Conservation (phyloP, 2,888 invertebrate genomes). For the Pteria penguin region DNA sequence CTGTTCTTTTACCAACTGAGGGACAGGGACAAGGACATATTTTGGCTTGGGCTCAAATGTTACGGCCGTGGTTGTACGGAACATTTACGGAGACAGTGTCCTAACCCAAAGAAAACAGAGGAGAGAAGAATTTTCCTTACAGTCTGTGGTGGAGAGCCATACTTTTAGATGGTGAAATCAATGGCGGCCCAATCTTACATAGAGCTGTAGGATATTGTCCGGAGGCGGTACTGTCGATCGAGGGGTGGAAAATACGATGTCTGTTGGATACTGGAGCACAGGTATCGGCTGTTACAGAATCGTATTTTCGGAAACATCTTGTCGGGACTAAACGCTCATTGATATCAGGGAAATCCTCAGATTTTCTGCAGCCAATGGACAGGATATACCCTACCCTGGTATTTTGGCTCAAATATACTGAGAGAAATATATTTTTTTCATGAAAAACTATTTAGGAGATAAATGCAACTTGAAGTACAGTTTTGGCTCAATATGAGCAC, state of each 20-base stretch:
- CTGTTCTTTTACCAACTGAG: conserved; percentile 21
- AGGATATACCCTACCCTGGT: not conserved
- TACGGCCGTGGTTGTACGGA: not conserved
- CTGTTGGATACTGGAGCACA: conserved; percentile 9
- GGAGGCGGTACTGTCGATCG: conserved; percentile 1
- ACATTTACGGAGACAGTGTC: not conserved
- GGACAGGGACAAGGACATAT: conserved; percentile 14
- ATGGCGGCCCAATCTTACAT: conserved; percentile 29
- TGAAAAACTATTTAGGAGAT: not conserved
- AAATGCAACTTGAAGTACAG: not conserved
- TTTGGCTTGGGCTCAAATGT: conserved; percentile 14
- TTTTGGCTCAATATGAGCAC: not conserved
- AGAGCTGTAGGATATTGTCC: conserved; percentile 37
- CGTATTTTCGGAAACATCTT: not conserved
- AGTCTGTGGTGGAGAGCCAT: conserved; percentile 35
- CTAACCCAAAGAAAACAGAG: not conserved
- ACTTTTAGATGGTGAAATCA: conserved; percentile 4
- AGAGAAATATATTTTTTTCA: not conserved
- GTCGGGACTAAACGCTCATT: not conserved
- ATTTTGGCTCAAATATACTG: not conserved
- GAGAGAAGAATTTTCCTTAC: not conserved
- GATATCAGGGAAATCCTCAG: not conserved
- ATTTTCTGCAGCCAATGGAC: conserved; percentile 13
- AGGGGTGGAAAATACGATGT: not conserved
- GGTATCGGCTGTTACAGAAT: conserved; percentile 2